Evolutionary conservation across 1,140 invertebrate genomes (phyloP).

Genomic region (Mycetomoellerius zeteki): DNA sequence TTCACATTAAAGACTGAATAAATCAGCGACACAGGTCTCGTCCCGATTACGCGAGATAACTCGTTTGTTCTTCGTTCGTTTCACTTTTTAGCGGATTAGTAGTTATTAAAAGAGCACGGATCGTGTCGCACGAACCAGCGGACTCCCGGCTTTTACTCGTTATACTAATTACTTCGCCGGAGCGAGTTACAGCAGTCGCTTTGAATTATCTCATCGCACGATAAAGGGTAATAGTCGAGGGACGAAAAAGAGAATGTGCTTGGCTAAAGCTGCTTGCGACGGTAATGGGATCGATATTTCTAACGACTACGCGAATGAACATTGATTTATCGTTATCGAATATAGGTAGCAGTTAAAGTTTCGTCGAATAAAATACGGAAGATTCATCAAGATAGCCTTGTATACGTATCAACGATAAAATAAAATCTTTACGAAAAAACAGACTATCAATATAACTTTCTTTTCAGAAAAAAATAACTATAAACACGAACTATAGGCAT

Average conservation of each 20-base stretch:
- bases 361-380: constrained; percentile 8
- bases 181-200: constrained; percentile 62
- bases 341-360: constrained; percentile 38
- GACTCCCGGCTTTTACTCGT: constrained; percentile 62
- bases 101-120: constrained; percentile 65
- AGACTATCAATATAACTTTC: neutral
- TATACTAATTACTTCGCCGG: constrained; percentile 62
- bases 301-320: constrained; percentile 56
- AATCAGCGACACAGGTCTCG: constrained; percentile 52
- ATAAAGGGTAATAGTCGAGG: constrained; percentile 74
- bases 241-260: constrained; percentile 70
- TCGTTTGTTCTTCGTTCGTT: constrained; percentile 63
- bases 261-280: constrained; percentile 55
- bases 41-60: constrained; percentile 61
- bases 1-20: constrained; percentile 53
- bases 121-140: constrained; percentile 53
- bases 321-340: constrained; percentile 62
- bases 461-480: neutral
- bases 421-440: neutral
- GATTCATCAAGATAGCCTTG: neutral
- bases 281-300: constrained; percentile 63
- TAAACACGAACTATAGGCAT: neutral
- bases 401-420: neutral
- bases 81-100: constrained; percentile 64
- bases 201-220: constrained; percentile 69